Evolutionary conservation across 2,797 vertebrate genomes (phyloP).

Genomic region (Trachurus trachurus): DNA sequence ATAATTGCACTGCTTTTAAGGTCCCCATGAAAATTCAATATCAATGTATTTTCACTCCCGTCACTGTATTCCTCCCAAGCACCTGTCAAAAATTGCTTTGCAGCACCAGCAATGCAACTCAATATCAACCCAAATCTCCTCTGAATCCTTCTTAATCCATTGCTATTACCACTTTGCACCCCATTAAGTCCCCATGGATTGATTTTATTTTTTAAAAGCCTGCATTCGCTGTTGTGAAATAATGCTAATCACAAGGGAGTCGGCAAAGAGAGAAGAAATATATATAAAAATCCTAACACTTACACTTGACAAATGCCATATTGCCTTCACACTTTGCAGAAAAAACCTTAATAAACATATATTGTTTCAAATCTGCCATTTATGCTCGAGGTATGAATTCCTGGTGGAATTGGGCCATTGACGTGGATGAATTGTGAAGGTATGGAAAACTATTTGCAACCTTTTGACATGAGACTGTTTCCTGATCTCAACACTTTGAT

Average conservation of each 20-base stretch:
- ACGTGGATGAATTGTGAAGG: not conserved
- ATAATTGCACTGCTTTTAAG: constrained; percentile 68
- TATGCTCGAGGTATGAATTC: not conserved
- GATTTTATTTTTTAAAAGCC: constrained; percentile 46
- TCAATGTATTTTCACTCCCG: constrained; percentile 59
- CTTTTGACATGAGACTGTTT: not conserved
- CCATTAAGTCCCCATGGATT: constrained; percentile 46
- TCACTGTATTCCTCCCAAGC: constrained; percentile 65
- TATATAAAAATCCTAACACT: not conserved
- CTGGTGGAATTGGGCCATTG: not conserved
- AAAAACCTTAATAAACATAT: not conserved
- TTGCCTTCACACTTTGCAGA: too few relatives aligned
- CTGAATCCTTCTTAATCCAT: constrained; percentile 63
- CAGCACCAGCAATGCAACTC: constrained; percentile 45
- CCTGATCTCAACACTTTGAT: not conserved
- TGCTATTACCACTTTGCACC: constrained; percentile 58
- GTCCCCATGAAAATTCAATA: constrained; percentile 75
- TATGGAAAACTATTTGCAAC: not conserved
- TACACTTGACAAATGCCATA: not conserved
- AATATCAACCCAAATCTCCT: constrained; percentile 67
- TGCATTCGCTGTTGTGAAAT: constrained; percentile 24
- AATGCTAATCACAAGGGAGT: constrained; percentile 15
- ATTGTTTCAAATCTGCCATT: not conserved
- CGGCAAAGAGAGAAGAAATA: constrained; percentile 15
- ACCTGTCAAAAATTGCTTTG: constrained; percentile 73